These are phyloP conservation scores for Notolepis coatsorum DNA, from an alignment of 2,797 vertebrate species.

Conservation along the genomic window DNA sequence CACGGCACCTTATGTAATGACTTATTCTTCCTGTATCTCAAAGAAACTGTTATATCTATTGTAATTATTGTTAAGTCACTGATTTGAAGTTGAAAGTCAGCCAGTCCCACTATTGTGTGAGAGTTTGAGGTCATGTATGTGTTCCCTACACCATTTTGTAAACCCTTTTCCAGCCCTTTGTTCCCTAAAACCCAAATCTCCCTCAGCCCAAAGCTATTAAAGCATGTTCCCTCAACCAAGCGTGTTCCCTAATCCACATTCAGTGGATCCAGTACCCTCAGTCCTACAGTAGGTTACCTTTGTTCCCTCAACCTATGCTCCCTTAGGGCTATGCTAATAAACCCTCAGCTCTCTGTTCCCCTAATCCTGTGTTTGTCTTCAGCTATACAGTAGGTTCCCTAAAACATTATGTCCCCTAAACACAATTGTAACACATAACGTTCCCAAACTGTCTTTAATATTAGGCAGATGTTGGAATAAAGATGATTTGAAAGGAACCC, in stretches of 20 bases:
- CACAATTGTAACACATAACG: no score
- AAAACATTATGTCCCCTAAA: no score
- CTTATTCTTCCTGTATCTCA: slow-evolving; percentile 67
- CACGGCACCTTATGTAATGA: slow-evolving; percentile 65
- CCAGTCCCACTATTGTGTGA: slow-evolving; percentile 40
- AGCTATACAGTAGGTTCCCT: no score
- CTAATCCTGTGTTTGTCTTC: neutral
- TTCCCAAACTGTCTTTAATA: no score
- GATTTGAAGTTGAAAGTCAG: slow-evolving; percentile 41
- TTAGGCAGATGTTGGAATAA: no score
- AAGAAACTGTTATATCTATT: slow-evolving; percentile 60
- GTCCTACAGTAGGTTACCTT: no score
- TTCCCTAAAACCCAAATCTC: neutral
- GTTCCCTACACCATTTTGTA: slow-evolving; percentile 3
- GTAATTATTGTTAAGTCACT: slow-evolving; percentile 57
- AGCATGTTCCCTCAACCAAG: no score
- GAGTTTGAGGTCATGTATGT: slow-evolving; percentile 13
- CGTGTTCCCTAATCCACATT: no score
- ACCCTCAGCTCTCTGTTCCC: neutral
- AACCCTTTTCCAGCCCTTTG: slow-evolving; percentile 7
- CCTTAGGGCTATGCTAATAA: neutral
- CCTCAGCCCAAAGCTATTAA: no score
- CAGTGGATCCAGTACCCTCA: no score
- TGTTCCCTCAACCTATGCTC: no score
- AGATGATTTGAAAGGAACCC: no score